These are phyloP conservation scores for Ovibos moschatus DNA, from an alignment of 2,113 vertebrate genomes.

Conservation along the genomic window DNA sequence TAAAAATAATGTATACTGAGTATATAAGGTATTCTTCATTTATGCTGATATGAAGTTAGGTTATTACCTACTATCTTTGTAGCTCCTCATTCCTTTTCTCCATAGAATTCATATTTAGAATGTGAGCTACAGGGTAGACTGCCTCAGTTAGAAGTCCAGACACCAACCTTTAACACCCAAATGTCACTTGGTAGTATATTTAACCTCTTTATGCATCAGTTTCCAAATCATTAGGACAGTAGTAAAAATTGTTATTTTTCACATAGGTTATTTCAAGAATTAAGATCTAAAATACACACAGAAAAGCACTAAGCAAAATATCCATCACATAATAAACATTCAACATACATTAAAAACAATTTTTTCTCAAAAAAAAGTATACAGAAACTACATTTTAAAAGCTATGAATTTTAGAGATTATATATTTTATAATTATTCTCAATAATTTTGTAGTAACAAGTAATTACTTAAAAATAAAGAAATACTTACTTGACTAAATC, in stretches of 20 bases:
- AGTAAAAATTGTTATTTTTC: not conserved
- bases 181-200: not conserved
- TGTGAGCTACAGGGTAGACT: not conserved
- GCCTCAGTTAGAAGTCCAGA: not conserved
- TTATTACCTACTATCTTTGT: not conserved
- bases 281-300: not conserved
- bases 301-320: not conserved
- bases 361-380: not conserved
- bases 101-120: not conserved
- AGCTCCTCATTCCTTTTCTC: not conserved
- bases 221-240: not conserved
- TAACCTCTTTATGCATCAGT: not conserved
- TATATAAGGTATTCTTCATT: not conserved
- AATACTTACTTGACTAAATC: constrained; percentile 96
- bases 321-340: not conserved
- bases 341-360: not conserved
- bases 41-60: not conserved
- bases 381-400: not conserved
- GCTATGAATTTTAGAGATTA: not conserved
- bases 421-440: not conserved
- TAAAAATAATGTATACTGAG: not conserved
- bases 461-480: not conserved
- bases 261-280: not conserved
- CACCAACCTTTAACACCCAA: not conserved
- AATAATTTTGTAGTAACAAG: not conserved